Conservation (phyloP, 2,797 vertebrate genomes). For the Karalla daura region DNA sequence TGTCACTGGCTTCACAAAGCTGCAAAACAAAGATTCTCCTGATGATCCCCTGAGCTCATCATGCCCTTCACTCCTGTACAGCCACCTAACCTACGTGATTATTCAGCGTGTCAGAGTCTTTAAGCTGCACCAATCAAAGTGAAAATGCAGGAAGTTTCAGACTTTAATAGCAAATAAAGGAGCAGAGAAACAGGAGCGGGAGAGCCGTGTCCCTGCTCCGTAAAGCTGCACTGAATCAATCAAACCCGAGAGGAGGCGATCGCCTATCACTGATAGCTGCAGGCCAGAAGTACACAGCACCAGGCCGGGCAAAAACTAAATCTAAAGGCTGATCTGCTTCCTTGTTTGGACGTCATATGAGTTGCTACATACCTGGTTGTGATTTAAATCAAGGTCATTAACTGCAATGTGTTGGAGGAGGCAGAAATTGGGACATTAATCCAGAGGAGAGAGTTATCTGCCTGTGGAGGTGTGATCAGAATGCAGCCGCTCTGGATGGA, state of each 20-base stretch:
- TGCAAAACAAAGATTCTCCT: too few species aligned
- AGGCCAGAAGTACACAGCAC: conserved; percentile 54
- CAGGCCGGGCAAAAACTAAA: conserved; percentile 64
- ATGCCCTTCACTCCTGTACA: conserved; percentile 50
- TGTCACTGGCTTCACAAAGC: too few species aligned
- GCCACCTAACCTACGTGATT: conserved; percentile 44
- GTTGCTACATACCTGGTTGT: conserved; percentile 67
- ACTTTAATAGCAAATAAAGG: conserved; percentile 24
- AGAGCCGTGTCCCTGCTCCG: conserved; percentile 39
- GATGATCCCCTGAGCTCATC: conserved; percentile 44
- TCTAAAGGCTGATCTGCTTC: conserved; percentile 74
- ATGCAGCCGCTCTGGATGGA: conserved; percentile 63
- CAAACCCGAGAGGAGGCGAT: conserved; percentile 66
- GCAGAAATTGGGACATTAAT: conserved; percentile 80
- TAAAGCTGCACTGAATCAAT: conserved; percentile 76
- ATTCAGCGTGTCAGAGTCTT: conserved; percentile 40
- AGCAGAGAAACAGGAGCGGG: conserved; percentile 20
- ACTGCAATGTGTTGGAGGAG: conserved; percentile 71
- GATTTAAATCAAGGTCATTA: conserved; percentile 83
- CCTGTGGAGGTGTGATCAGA: conserved; percentile 73
- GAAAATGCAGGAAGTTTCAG: conserved; percentile 24
- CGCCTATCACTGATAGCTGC: conserved; percentile 55
- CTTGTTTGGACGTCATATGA: conserved; percentile 69
- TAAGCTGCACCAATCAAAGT: conserved; percentile 36
- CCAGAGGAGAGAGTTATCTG: conserved; percentile 74